Conservation (phyloP, 2,113 vertebrate species). For the Pardalotus punctatus region DNA sequence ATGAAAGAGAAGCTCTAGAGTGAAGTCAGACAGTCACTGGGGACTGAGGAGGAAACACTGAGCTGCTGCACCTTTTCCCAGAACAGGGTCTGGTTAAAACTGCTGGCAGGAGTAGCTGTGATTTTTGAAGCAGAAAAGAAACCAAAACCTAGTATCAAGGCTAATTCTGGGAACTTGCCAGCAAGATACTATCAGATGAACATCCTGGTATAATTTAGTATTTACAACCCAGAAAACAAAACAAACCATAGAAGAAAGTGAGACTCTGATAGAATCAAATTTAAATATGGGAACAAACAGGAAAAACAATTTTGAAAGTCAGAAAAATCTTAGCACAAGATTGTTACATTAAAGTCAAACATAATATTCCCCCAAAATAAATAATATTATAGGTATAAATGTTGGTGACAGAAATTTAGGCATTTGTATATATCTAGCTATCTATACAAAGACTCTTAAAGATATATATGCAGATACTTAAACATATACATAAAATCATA, state of each 20-base stretch:
- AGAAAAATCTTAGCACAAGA: background rate
- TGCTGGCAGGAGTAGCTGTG: background rate
- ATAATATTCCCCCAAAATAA: background rate
- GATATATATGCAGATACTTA: background rate
- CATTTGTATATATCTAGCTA: background rate
- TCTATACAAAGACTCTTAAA: background rate
- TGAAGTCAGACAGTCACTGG: accelerated
- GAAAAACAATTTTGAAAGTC: background rate
- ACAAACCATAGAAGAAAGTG: background rate
- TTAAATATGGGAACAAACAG: background rate
- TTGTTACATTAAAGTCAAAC: background rate
- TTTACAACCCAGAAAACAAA: background rate
- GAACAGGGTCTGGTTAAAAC: background rate
- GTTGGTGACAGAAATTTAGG: background rate
- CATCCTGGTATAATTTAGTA: background rate
- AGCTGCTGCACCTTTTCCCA: accelerated
- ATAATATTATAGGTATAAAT: background rate
- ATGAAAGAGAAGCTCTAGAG: background rate
- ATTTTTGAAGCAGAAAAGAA: background rate
- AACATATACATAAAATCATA: background rate
- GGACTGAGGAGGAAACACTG: background rate
- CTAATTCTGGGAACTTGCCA: background rate
- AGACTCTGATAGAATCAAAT: background rate
- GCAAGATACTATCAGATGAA: background rate
- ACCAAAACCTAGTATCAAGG: background rate